A percentile compares a stretch with the other conserved stretches of the same genome.
phyloP scores from a whole-genome alignment of 2,888 invertebrate species.

The Thyatira batis region DNA sequence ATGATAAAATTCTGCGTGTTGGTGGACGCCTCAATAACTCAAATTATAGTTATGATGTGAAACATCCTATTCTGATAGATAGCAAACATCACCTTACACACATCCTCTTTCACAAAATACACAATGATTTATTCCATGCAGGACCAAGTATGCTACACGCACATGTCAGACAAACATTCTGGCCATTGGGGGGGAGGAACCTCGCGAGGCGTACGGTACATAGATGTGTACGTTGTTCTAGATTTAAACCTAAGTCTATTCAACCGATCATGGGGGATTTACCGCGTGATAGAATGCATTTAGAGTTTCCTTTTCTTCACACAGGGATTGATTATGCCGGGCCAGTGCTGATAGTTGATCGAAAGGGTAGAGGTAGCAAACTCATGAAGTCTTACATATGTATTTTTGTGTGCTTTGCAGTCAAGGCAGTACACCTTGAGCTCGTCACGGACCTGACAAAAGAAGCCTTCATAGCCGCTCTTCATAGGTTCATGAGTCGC shows the following conservation, averaged over 20 bases:
- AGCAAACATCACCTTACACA: conserved; percentile 15
- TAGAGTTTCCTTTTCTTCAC: conserved; percentile 19
- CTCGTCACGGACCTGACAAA: conserved; percentile 21
- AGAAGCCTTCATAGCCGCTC: conserved; percentile 23
- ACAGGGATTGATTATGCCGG: conserved; percentile 21
- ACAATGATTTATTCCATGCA: conserved; percentile 12
- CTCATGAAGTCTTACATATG: conserved; percentile 19
- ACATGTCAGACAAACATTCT: conserved; percentile 13
- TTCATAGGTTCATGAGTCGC: conserved; percentile 23
- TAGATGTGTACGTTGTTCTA: conserved; percentile 16
- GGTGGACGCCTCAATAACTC: too few species aligned
- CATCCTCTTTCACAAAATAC: conserved; percentile 9
- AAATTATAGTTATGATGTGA: not conserved
- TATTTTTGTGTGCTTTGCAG: conserved; percentile 18
- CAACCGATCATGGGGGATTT: conserved; percentile 18
- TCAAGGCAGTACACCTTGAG: conserved; percentile 21
- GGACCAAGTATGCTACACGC: conserved; percentile 15
- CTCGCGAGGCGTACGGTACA: conserved; percentile 10
- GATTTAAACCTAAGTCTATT: conserved; percentile 10
- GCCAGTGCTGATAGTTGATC: conserved; percentile 19
- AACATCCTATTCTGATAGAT: conserved; percentile 17
- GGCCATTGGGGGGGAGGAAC: conserved; percentile 22
- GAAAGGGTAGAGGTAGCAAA: conserved; percentile 21
- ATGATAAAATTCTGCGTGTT: too few species aligned
- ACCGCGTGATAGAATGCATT: conserved; percentile 6